Evolutionary conservation across 1,140 invertebrate genomes (phyloP).

Genomic region (Colletes latitarsis): DNA sequence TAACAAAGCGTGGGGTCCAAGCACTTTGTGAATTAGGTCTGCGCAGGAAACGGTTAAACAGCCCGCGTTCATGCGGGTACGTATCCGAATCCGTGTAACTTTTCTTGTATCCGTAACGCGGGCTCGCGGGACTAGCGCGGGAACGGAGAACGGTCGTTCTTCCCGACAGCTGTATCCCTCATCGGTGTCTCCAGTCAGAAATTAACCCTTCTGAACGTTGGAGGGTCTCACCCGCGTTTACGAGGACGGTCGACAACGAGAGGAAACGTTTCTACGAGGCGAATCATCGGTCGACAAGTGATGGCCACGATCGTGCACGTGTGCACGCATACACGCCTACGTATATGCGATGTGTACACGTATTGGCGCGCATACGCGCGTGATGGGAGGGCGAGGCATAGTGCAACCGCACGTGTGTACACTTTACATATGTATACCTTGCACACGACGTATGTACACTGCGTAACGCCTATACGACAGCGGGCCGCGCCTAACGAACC

Average conservation of each 20-base stretch:
- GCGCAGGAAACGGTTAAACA: neutral
- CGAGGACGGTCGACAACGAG: neutral
- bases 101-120: slow-evolving; percentile 31
- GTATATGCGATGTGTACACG: neutral
- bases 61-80: neutral
- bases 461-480: slow-evolving; percentile 59
- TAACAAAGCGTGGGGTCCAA: neutral
- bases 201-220: slow-evolving; percentile 30
- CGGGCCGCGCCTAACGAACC: slow-evolving; percentile 70
- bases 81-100: slow-evolving; percentile 29
- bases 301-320: slow-evolving; percentile 1
- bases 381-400: slow-evolving; percentile 18
- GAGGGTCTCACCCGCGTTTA: neutral
- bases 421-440: slow-evolving; percentile 53
- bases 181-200: slow-evolving; percentile 16
- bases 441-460: slow-evolving; percentile 54
- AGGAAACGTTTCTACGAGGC: slow-evolving; percentile 37
- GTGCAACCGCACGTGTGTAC: slow-evolving; percentile 42
- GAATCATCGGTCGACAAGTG: slow-evolving; percentile 30
- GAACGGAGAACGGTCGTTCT: neutral
- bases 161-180: neutral
- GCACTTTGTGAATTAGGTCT: neutral
- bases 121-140: neutral
- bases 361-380: neutral
- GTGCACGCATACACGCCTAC: neutral